A percentile compares a stretch with the other conserved stretches of the same genome.
Evolutionary conservation across 2,113 vertebrate species (phyloP).

Genomic region (Oryzias melastigma): DNA sequence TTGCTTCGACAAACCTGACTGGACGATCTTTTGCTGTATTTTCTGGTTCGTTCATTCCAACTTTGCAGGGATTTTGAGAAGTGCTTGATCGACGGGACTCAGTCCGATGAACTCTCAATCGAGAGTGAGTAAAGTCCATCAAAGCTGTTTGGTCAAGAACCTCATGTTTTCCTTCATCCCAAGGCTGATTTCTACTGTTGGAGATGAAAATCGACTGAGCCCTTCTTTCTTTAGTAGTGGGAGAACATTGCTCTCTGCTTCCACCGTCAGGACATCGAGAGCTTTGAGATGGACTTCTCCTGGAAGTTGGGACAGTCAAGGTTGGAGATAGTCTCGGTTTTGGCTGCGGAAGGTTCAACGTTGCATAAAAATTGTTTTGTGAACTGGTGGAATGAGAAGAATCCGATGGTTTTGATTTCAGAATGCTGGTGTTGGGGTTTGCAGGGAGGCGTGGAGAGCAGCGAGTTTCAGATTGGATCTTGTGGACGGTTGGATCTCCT

Average conservation of each 20-base stretch:
- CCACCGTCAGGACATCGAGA: conserved; percentile 16
- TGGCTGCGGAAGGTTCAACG: conserved; percentile 5
- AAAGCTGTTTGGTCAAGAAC: conserved; percentile 53
- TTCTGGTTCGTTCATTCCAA: conserved; percentile 47
- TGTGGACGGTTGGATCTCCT: conserved; percentile 48
- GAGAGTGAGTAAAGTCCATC: conserved; percentile 39
- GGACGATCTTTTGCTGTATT: conserved; percentile 18
- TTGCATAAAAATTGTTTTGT: conserved; percentile 28
- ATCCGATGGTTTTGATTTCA: conserved; percentile 45
- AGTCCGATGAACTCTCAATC: conserved; percentile 6
- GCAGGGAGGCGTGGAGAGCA: conserved; percentile 23
- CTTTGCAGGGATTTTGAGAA: conserved; percentile 29
- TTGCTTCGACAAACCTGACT: conserved; percentile 18
- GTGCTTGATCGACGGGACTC: conserved; percentile 4
- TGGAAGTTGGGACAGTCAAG: conserved; percentile 44
- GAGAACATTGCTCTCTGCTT: conserved; percentile 34
- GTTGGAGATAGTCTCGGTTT: conserved; percentile 51
- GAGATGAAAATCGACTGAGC: conserved; percentile 61
- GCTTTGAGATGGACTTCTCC: conserved; percentile 49
- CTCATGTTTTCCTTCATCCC: conserved; percentile 19
- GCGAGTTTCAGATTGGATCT: conserved; percentile 39
- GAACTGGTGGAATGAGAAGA: conserved; percentile 21
- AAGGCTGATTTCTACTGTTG: conserved; percentile 19
- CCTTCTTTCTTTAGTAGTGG: conserved; percentile 49
- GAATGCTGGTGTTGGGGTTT: conserved; percentile 28